Evolutionary conservation across 2,797 vertebrate genomes (phyloP), one percentile per base, ranked within the genome.

Genomic region (Garrulus glandarius): DNA sequence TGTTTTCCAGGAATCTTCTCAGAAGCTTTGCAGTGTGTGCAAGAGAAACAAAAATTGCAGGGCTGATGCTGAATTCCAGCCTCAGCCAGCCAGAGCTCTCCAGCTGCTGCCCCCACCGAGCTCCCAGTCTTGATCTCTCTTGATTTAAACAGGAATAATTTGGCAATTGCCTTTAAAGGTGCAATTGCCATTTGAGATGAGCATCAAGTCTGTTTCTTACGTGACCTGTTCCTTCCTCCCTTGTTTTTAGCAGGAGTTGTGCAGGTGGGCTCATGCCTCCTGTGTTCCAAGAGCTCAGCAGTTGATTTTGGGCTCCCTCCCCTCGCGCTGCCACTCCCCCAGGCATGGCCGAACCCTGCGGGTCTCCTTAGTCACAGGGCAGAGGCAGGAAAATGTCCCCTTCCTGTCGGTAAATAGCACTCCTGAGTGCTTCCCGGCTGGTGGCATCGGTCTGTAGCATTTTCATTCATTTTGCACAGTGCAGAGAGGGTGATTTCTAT

Each of bases 351-450:
- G 70, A 60, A 21, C 59, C 57, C 56, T 37, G 7, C 0, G 0
- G 5, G 12, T 57, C 82, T 87, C 91, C 68, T 49, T 46, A 80
- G 69, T n/a, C 86, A 23, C 56, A 32, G 52, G 92, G 71, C 49
- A 43, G 57, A 92, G 30, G 52, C 83, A 74, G 75, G 24, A 43
- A 84, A 90, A 76, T 43, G 41, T 69, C 75, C 63, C 60, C 49
- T 90, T 96, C 71, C 81, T 89, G 68, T 68, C 70, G 67, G 59
- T 29, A 72, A 92, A 63, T 37, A 69, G 39, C 52, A 36, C 53
- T 78, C 61, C 39, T 17, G 47, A 88, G 56, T 65, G 59, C 46
- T 85, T 95, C 95, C 70, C 85, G 53, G 75, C 92, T 39, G 87
- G 85, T 47, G 81, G 65, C 82, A 64, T 24, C 11, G 3, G 61